Evolutionary conservation across 2,797 vertebrate species (phyloP), one percentile per base, ranked within the genome.

Genomic region (Hylomyscus alleni): DNA sequence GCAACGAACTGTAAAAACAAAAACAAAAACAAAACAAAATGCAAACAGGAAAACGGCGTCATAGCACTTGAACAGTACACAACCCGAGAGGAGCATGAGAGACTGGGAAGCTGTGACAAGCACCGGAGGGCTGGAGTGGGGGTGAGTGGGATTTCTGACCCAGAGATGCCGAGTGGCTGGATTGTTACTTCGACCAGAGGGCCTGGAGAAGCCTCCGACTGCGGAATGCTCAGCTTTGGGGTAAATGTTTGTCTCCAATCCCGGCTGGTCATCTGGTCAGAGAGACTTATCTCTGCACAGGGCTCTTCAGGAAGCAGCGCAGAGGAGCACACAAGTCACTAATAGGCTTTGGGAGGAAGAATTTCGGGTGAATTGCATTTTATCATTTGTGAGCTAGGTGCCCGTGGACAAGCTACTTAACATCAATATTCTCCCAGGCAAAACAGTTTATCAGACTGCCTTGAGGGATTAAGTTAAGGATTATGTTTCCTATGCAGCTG

Each of bases 1-100:
- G 99, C 99, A 69, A 99, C 99, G 58, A 99, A 99, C 99, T 99
- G 98, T 7, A 97, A 97, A 93, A 89, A 94, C 97, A 98, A 98
- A 98, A 92, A 97, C 98, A 97, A 98, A 96, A 98, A 95, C 93
- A 97, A 95, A 95, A 93, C 90, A 95, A 92, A 97, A 97, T n/a
- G 94, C 97, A 93, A 97, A 97, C 96, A 97, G 91, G 96, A 97
- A 97, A 97, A 96, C 93, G 96, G 94, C 87, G 96, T 98, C 1
- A 95, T 96, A 95, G 94, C 90, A 96, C 93, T 97, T 81, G 90
- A 97, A 97, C 82, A 96, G 89, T 92, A 92, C 69, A 92, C 7
- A 65, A 80, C 72, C 76, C 95, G 13, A 65, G 73, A 78, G 72
- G 87, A 11, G 9, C 44, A 13, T 34, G 84, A 22, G 62, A 80